Evolutionary conservation across 2,113 vertebrate genomes (phyloP).

Genomic region (Microcebus tavaratra): DNA sequence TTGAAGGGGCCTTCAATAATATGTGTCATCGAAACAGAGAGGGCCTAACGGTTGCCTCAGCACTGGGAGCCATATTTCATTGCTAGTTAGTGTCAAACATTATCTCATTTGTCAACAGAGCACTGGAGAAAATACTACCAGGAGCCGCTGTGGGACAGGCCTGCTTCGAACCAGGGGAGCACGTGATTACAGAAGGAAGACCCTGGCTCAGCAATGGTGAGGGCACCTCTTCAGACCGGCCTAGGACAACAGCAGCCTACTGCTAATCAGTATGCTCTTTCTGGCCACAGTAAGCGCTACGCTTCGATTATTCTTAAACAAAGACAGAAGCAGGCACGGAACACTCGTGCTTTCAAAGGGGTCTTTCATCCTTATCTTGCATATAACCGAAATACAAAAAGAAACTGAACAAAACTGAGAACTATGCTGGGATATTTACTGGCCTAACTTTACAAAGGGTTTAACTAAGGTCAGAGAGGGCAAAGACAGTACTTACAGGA

Average conservation of each 20-base stretch:
- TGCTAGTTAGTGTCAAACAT: neutral
- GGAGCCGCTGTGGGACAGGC: neutral
- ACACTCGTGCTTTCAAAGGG: neutral
- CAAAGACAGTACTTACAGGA: neutral
- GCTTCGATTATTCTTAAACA: neutral
- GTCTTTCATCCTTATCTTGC: neutral
- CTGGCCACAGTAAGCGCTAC: neutral
- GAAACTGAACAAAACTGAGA: neutral
- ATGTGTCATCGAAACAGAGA: slow-evolving; percentile 42
- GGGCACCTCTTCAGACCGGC: neutral
- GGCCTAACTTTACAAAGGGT: neutral
- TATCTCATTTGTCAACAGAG: slow-evolving; percentile 71
- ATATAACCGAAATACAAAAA: neutral
- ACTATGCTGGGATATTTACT: neutral
- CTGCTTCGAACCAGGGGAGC: neutral
- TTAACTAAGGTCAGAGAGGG: neutral
- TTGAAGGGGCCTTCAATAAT: slow-evolving; percentile 61
- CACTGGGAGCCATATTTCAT: slow-evolving; percentile 67
- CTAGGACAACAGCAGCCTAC: neutral
- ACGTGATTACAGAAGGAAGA: neutral
- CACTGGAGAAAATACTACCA: slow-evolving; percentile 24
- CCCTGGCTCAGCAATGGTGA: neutral
- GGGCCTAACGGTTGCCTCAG: slow-evolving; percentile 68
- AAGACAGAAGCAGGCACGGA: neutral
- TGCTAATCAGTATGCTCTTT: neutral